phyloP scores from a whole-genome alignment of 2,113 vertebrate genomes.

The Eonycteris spelaea region DNA sequence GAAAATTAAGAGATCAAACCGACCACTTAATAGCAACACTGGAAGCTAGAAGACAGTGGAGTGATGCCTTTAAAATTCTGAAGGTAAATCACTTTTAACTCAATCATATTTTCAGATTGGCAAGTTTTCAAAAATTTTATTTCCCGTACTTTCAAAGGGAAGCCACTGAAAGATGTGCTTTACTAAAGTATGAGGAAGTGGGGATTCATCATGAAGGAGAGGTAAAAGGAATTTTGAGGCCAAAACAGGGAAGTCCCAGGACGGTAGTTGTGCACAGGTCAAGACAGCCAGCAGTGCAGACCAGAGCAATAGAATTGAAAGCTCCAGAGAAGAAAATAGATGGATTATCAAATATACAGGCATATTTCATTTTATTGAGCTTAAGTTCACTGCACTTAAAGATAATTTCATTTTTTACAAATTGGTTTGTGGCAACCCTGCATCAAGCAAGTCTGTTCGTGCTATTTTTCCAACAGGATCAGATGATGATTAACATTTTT shows the following conservation, averaged over 20 bases:
- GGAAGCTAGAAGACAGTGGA: background rate
- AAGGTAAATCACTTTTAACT: slow-evolving; percentile 22
- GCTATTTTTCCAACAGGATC: background rate
- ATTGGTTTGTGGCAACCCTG: background rate
- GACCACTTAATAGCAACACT: background rate
- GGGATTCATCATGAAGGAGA: background rate
- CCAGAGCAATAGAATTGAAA: background rate
- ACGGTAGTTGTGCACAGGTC: background rate
- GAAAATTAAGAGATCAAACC: background rate
- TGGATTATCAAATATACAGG: background rate
- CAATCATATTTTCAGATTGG: background rate
- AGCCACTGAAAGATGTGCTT: background rate
- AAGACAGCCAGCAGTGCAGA: background rate
- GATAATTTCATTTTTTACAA: background rate
- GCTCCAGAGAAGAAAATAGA: background rate
- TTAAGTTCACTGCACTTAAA: background rate
- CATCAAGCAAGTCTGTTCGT: background rate
- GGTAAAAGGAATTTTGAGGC: background rate
- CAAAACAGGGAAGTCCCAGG: background rate
- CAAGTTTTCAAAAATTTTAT: background rate
- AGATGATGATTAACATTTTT: no score
- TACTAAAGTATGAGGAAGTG: background rate
- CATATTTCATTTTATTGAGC: background rate
- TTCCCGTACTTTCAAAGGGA: background rate
- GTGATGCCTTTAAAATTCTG: background rate